phyloP scores from a whole-genome alignment of 2,888 invertebrate genomes.

The Deilephila elpenor region DNA sequence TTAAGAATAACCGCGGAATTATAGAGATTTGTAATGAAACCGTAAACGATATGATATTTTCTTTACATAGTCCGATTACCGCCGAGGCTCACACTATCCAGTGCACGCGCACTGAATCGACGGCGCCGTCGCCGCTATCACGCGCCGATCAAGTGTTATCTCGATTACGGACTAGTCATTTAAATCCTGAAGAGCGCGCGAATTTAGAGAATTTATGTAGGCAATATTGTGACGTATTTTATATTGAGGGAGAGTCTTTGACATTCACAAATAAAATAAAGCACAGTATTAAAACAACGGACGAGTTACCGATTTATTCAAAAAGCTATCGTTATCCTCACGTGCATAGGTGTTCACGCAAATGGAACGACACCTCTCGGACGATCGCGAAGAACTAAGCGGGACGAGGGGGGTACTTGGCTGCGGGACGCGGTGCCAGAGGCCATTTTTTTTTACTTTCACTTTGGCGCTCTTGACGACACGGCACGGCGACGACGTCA shows the following conservation, averaged over 20 bases:
- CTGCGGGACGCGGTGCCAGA: too few species aligned
- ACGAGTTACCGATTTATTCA: slow-evolving; percentile 33
- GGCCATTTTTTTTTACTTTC: too few species aligned
- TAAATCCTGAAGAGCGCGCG: slow-evolving; percentile 45
- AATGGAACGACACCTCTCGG: too few species aligned
- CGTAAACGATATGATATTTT: slow-evolving; percentile 41
- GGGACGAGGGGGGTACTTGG: too few species aligned
- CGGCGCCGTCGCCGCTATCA: too few species aligned
- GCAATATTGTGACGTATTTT: slow-evolving; percentile 41
- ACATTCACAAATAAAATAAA: slow-evolving; percentile 32
- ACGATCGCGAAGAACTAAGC: too few species aligned
- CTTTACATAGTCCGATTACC: slow-evolving; percentile 37
- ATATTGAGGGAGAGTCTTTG: slow-evolving; percentile 36
- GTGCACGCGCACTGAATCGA: slow-evolving; percentile 34
- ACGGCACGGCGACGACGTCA: too few species aligned
- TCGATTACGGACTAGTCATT: slow-evolving; percentile 46
- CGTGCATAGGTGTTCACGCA: slow-evolving; percentile 30
- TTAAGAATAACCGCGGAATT: slow-evolving; percentile 39
- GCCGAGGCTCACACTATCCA: slow-evolving; percentile 40
- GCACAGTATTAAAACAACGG: slow-evolving; percentile 25
- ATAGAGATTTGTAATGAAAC: slow-evolving; percentile 42
- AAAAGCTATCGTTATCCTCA: slow-evolving; percentile 35
- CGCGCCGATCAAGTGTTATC: slow-evolving; percentile 41
- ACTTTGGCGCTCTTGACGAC: too few species aligned
- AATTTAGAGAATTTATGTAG: slow-evolving; percentile 40